phyloP scores from a whole-genome alignment of 2,888 invertebrate species.

The Caenorhabditis becei region DNA sequence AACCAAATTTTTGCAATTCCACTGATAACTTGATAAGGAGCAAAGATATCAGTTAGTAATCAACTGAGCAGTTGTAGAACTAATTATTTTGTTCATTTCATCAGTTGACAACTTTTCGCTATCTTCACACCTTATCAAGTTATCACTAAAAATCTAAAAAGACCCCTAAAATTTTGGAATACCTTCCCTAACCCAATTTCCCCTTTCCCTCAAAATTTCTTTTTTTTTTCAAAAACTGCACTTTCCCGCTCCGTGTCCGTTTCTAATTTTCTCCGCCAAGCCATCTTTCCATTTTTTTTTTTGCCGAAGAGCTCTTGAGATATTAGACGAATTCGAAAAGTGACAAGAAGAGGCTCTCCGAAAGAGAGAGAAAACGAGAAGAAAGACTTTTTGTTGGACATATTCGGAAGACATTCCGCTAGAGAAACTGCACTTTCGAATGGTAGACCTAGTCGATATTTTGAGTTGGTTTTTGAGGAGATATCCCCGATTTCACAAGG shows the following conservation, averaged over 20 bases:
- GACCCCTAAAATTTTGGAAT: background rate
- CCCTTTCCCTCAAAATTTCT: no score
- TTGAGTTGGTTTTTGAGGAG: background rate
- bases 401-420: no score
- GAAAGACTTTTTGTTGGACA: background rate
- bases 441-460: background rate
- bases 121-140: no score
- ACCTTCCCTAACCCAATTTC: no score
- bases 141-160: no score
- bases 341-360: conserved; percentile 24
- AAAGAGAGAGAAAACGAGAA: conserved; percentile 23
- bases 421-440: background rate
- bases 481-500: background rate
- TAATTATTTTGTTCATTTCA: no score
- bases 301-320: conserved; percentile 12
- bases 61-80: no score
- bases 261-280: background rate
- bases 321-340: conserved; percentile 48
- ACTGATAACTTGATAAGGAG: no score
- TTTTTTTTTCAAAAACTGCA: conserved; percentile 11
- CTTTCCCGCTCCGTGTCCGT: background rate
- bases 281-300: conserved; percentile 7
- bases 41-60: no score
- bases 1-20: no score
- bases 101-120: no score